Base-by-base conservation (phyloP, 2,888 invertebrate species). In the Nemotelus nigrinus region DNA sequence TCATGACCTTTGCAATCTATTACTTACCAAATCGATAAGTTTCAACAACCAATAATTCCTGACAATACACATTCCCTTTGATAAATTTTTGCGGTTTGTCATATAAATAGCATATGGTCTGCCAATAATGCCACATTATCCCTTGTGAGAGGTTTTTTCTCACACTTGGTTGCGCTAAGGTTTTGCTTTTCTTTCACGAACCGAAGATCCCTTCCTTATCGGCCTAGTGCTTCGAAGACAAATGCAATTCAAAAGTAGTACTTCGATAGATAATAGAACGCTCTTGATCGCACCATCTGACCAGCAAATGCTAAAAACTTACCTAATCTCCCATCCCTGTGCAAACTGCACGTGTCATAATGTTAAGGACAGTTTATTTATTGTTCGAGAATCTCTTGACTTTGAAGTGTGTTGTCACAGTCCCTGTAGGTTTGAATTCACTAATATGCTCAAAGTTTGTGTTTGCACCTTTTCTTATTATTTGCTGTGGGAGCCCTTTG, bases 281-380 rank as follows among this genome's bases (percentile, higher is more conserved):
- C 45, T 41, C n/a, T 10, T 10, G 43, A 10, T 47, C 39, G 41
- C 60, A 63, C 74, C 74, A 72, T 57, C 72, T 72, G 72, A 72
- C 47, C 7, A 48, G 72, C 72, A 72, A 72, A 72, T 72, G 72
- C 39, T 5, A 10, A 72, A 25, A 4, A 60, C 60, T 6, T 68
- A n/a, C 58, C 58, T 60, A 74, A 72, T 72, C 55, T 43, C 45
- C 10, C 10, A 57, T 10, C 25, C 57, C 25, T 72, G 57, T 72
- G 71, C 71, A 72, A 72, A 72, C 71, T 72, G 58, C 74, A 74
- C 74, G 74, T 74, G 74, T 74, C 74, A 74, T 74, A 74, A 74
- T 74, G 50, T 50, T 6, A 3, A 48, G 10, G 48, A 53, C 43
- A 41, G 6, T 65, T 10, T 65, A 45, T 65, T 65, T 6, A 45